Conservation (phyloP, 2,113 vertebrate genomes). For the Rhinogobius similis region DNA sequence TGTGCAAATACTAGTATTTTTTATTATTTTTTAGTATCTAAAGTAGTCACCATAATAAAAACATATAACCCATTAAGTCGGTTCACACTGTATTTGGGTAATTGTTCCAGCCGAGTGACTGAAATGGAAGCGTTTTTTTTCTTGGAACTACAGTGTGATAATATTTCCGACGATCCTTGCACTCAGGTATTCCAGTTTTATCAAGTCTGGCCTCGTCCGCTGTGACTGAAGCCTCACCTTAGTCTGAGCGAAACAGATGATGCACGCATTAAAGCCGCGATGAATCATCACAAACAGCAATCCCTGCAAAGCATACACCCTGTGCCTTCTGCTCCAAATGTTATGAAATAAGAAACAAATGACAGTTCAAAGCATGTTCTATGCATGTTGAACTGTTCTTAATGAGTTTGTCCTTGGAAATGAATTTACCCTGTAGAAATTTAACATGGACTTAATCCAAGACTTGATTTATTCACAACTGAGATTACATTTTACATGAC, state of each 20-base stretch:
- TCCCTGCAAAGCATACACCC: constrained; percentile 4
- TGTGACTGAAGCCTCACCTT: constrained; percentile 32
- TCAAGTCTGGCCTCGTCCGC: constrained; percentile 55
- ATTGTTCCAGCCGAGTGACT: neutral
- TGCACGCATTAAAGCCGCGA: constrained; percentile 22
- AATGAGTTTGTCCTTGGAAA: no score
- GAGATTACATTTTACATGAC: no score
- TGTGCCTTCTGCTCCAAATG: constrained; percentile 22
- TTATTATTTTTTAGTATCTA: no score
- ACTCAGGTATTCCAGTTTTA: neutral
- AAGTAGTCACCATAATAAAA: neutral
- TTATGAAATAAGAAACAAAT: constrained; percentile 2
- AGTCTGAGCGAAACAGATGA: constrained; percentile 28
- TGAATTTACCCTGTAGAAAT: no score
- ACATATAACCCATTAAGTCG: neutral
- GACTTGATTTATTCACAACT: no score
- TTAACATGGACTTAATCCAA: no score
- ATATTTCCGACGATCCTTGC: neutral
- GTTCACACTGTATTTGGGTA: neutral
- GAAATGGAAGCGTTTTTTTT: neutral
- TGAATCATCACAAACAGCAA: constrained; percentile 52
- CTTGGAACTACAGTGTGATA: neutral
- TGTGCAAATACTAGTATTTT: no score
- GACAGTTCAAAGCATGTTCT: constrained; percentile 14
- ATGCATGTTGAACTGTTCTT: no score